Base-by-base conservation (phyloP, 2,797 vertebrate species). In the Ptychobarbus kaznakovi region DNA sequence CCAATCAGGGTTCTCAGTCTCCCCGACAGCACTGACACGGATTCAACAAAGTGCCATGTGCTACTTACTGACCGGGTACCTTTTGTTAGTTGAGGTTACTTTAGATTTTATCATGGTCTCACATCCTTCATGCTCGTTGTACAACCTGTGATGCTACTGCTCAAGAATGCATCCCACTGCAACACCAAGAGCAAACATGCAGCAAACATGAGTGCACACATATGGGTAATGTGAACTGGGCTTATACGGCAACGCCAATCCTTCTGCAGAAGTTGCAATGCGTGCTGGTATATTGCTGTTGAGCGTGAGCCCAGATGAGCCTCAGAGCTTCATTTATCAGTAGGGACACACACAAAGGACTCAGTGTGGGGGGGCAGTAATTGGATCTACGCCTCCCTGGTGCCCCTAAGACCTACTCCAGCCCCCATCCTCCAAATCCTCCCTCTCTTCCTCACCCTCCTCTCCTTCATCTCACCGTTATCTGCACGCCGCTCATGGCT, bases 321-420 rank as follows among this genome's bases (percentile, higher is more conserved):
- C 66, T 87, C 49, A 35, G 72, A 85, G 87, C 86, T 89, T 74
- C 84, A 87, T 90, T 90, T 90, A 91, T 92, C 88, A 90, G 88
- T 53, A 46, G 88, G 87, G 88, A 87, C 81, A 85, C 85, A 88
- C 87, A 92, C 88, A 91, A 91, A 92, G 87, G 87, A 86, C 72
- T 87, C 89, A 80, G 90, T 92, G 90, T 91, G 86, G 88, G 87
- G 87, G 87, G 86, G 86, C 85, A 81, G 90, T 90, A 92, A 91
- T 90, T 91, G 90, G 91, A 92, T 91, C 91, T 87, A 84, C 82
- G 85, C 89, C 88, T 88, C 87, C 88, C 88, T 88, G 82, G 88
- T 89, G 90, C 88, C 91, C 89, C 88, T 88, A 88, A 89, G 86
- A 88, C 88, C 82, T 82, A 68, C 83, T 84, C 88, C 68, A 69